Percentiles rank a stretch among this genome's conserved stretches.
These are phyloP conservation scores for Myzus persicae DNA, from an alignment of 1,140 invertebrate species.

Conservation along the genomic window DNA sequence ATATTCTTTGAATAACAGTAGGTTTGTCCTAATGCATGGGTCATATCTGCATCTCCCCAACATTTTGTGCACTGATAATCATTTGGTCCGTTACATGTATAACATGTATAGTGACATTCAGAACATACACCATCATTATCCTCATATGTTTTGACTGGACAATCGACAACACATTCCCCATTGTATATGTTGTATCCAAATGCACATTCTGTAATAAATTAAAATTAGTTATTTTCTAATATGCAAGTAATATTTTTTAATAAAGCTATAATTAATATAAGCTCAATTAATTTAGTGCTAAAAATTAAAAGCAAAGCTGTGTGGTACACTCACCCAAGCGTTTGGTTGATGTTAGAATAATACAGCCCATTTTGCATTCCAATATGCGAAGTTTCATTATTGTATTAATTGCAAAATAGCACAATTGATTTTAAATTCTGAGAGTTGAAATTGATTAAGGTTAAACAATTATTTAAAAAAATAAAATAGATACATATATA, in stretches of 20 bases:
- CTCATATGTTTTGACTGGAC: slow-evolving; percentile 64
- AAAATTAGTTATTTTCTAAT: slow-evolving; percentile 32
- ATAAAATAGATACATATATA: neutral
- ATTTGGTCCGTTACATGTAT: slow-evolving; percentile 68
- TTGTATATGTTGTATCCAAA: slow-evolving; percentile 63
- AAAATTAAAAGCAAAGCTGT: slow-evolving; percentile 59
- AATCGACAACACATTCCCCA: slow-evolving; percentile 65
- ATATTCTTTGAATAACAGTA: slow-evolving; percentile 59
- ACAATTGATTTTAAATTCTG: neutral
- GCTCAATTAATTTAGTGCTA: slow-evolving; percentile 52
- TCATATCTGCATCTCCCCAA: slow-evolving; percentile 66
- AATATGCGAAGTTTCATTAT: slow-evolving; percentile 20
- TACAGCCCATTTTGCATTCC: slow-evolving; percentile 31
- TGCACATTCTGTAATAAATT: slow-evolving; percentile 65
- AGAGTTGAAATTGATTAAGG: neutral
- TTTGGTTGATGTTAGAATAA: slow-evolving; percentile 29
- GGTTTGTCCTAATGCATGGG: slow-evolving; percentile 34
- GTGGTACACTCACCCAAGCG: slow-evolving; percentile 51
- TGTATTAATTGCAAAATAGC: slow-evolving; percentile 12
- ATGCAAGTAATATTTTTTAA: slow-evolving; percentile 5
- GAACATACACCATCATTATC: slow-evolving; percentile 62
- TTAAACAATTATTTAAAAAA: neutral
- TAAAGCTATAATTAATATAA: slow-evolving; percentile 50
- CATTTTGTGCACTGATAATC: slow-evolving; percentile 70
- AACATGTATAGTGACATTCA: slow-evolving; percentile 71